phyloP scores from a whole-genome alignment of 2,113 vertebrate genomes.

The Spheniscus mendiculus region DNA sequence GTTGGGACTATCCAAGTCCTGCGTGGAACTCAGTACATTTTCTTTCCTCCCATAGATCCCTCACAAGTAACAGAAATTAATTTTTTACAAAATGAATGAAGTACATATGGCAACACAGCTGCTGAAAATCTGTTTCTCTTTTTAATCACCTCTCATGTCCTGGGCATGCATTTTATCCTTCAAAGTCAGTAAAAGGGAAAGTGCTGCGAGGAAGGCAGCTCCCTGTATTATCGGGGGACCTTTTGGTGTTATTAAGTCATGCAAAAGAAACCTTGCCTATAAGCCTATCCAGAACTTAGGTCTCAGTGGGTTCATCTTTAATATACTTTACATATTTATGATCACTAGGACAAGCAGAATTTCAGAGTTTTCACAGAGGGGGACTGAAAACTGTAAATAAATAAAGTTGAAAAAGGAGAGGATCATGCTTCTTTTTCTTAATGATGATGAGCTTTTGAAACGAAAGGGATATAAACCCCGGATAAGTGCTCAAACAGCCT shows the following conservation, averaged over 20 bases:
- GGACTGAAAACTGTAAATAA: not conserved
- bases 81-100: constrained; percentile 12
- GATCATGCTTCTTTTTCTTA: not conserved
- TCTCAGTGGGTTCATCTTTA: not conserved
- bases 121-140: constrained; percentile 51
- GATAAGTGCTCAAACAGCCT: not conserved
- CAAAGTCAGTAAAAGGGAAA: not conserved
- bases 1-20: not conserved
- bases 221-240: not conserved
- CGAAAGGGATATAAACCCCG: not conserved
- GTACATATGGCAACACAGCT: constrained; percentile 53
- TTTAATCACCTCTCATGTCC: constrained; percentile 31
- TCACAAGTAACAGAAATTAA: not conserved
- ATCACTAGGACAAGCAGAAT: not conserved
- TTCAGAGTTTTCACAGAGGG: not conserved
- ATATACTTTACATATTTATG: not conserved
- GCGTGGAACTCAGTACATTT: not conserved
- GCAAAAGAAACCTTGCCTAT: not conserved
- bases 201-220: not conserved
- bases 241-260: not conserved
- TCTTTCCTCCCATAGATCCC: not conserved
- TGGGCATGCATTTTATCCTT: not conserved
- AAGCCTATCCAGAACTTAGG: not conserved
- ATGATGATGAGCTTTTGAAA: not conserved
- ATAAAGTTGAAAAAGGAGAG: not conserved